Evolutionary conservation across 2,888 invertebrate genomes (phyloP).

Genomic region (Mesorhabditis sp.): DNA sequence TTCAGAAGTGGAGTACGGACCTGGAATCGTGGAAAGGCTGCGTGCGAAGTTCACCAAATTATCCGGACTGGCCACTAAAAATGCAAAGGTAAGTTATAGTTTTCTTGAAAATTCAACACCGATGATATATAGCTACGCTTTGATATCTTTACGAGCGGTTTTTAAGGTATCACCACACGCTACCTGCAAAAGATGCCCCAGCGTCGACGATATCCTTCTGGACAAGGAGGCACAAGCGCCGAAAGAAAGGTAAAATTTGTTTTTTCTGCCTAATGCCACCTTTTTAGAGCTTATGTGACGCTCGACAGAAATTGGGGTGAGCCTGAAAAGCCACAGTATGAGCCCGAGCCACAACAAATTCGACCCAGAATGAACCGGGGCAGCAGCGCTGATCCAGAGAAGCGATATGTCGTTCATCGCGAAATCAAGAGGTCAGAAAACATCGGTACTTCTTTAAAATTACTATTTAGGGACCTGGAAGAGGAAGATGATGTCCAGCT

Average conservation of each 20-base stretch:
- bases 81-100: background rate
- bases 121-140: background rate
- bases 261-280: background rate
- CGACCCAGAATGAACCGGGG: background rate
- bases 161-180: background rate
- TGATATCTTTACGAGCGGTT: background rate
- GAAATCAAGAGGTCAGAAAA: background rate
- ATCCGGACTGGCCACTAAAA: constrained; percentile 20
- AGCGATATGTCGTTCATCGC: background rate
- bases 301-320: constrained; percentile 5
- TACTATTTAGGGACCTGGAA: too few relatives aligned
- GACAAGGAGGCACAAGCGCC: background rate
- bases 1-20: constrained; percentile 44
- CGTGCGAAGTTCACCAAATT: constrained; percentile 35
- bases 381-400: background rate
- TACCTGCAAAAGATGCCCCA: background rate
- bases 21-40: constrained; percentile 40
- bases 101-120: background rate
- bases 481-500: background rate
- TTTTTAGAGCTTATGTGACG: background rate
- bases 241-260: background rate
- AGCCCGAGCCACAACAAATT: background rate
- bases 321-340: background rate
- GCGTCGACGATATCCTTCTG: constrained; percentile 6
- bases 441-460: too few relatives aligned